These are phyloP conservation scores for Lepus oiostolus DNA, from an alignment of 2,797 vertebrate species.

Conservation along the genomic window DNA sequence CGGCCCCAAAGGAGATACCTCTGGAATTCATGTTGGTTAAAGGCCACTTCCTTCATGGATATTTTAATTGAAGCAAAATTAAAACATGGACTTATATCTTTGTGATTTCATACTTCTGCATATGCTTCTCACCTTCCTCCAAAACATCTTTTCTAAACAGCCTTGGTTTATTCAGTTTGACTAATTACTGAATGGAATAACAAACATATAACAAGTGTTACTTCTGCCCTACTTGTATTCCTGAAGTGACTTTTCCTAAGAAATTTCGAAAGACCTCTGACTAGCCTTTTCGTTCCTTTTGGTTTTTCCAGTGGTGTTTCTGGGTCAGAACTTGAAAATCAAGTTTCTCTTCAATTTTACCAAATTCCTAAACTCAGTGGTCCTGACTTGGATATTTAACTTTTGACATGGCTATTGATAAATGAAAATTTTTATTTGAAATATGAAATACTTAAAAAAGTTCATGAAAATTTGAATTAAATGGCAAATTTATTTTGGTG, in stretches of 20 bases:
- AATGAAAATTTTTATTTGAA: slow-evolving; percentile 37
- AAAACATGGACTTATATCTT: not conserved
- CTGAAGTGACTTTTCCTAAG: not conserved
- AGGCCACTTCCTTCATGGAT: not conserved
- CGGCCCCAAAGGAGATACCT: not conserved
- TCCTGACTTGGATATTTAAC: not conserved
- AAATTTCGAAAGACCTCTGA: not conserved
- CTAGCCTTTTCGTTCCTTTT: not conserved
- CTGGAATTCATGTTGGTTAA: not conserved
- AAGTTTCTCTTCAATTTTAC: not conserved
- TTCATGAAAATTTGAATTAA: too few relatives aligned
- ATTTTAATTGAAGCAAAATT: not conserved
- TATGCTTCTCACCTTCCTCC: not conserved
- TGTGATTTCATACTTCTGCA: slow-evolving; percentile 51
- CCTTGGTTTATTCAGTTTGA: slow-evolving; percentile 8
- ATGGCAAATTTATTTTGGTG: too few relatives aligned
- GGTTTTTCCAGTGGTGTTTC: not conserved
- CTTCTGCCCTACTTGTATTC: not conserved
- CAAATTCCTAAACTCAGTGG: not conserved
- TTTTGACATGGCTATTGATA: not conserved
- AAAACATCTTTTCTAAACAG: slow-evolving; percentile 27
- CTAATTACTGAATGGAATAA: not conserved
- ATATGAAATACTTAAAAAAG: not conserved
- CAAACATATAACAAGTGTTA: not conserved
- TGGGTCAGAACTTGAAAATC: not conserved